Evolutionary conservation across 2,888 invertebrate species (phyloP), one percentile per base, ranked within the genome.

Genomic region (Monoplex corrugatus): DNA sequence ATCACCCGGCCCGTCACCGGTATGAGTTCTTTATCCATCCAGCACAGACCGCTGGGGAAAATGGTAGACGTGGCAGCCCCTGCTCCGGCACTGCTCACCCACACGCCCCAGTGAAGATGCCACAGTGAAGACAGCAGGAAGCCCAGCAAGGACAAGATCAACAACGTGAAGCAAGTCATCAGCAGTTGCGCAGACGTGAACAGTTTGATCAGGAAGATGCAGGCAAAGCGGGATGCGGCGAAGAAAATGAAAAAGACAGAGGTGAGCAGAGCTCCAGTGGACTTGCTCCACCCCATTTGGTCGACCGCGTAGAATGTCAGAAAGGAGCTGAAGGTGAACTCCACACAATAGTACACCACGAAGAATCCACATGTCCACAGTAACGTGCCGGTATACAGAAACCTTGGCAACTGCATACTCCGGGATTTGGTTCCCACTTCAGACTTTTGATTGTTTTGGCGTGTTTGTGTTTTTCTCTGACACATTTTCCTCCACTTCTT

Each of bases 1-100:
- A 96, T 95, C 28, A 95, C 94, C 91, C 95, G 95, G 63, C 96
- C 96, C 0, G 95, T 95, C 0, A 96, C 94, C 13, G 94, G 93
- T 38, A 96, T 93, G 13, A 94, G 86, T 89, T 96, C 95, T 38
- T 94, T 92, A 88, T 96, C 96, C 10, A 95, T 93, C 96, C 96
- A 96, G 28, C 95, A 93, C 68, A 96, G 94, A n/a, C 95, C 95
- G 0, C 96, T 94, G 28, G 96, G 96, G 89, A 96, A 96, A n/a
- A 96, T 95, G 2, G 96, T 95, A 0, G 96, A 96, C 92, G 96
- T 93, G 2, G 96, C 96, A 38, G 95, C 91, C 1, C 96, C 96
- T 3, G 95, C 91, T 8, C 95, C 68, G 2, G 94, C 94, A 13
- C 95, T 93, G 80, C 95, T 95, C 5, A 95, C 87, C 96, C 96